phyloP scores from a whole-genome alignment of 2,113 vertebrate genomes.

The Chionis minor region DNA sequence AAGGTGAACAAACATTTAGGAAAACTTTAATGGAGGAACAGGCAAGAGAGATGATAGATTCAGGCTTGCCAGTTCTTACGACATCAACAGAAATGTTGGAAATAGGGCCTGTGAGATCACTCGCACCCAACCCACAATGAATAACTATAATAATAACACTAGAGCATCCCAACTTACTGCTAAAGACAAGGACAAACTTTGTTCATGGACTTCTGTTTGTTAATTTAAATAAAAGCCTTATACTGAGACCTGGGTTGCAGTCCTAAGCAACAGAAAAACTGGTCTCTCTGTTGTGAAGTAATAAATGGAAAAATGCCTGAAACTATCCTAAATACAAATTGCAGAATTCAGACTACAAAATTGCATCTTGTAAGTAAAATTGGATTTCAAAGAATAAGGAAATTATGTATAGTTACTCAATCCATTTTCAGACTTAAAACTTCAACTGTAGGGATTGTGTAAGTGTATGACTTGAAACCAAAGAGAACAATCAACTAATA shows the following conservation, averaged over 20 bases:
- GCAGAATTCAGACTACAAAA: background rate
- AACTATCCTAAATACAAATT: background rate
- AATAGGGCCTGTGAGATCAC: background rate
- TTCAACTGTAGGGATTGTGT: background rate
- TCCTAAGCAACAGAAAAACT: background rate
- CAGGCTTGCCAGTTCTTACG: background rate
- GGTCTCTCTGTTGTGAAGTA: background rate
- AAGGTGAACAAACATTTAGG: background rate
- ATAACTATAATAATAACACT: background rate
- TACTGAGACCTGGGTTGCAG: background rate
- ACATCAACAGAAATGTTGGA: background rate
- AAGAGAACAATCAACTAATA: background rate
- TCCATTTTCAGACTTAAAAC: background rate
- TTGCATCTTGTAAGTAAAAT: background rate
- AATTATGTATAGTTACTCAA: background rate
- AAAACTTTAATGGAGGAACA: background rate
- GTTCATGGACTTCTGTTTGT: background rate
- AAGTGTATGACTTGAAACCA: background rate
- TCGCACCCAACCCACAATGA: fast-evolving
- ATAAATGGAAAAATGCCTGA: background rate
- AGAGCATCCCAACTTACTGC: background rate
- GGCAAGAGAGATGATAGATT: background rate
- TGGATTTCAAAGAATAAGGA: background rate
- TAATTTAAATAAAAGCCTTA: background rate
- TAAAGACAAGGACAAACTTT: background rate